These are phyloP conservation scores for Diaphora mendica DNA, from an alignment of 2,888 invertebrate species.

Conservation along the genomic window DNA sequence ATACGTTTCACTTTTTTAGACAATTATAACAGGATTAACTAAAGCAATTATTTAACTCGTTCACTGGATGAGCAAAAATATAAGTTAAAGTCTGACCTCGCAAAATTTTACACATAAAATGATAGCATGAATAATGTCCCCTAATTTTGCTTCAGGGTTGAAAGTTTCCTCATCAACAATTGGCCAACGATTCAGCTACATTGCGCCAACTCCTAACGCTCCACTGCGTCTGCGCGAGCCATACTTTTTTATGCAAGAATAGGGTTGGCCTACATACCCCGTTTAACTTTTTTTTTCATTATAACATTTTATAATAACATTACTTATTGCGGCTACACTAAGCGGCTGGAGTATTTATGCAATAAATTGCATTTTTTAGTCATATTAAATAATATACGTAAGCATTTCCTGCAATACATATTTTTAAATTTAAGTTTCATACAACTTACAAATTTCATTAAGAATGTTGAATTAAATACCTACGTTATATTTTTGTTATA, in stretches of 20 bases:
- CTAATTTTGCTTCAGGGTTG: slow-evolving; percentile 59
- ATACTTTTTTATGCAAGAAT: slow-evolving; percentile 65
- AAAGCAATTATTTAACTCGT: not conserved
- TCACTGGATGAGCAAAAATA: slow-evolving; percentile 8
- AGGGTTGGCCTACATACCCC: slow-evolving; percentile 64
- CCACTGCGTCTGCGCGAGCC: slow-evolving; percentile 53
- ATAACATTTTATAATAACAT: slow-evolving; percentile 27
- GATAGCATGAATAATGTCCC: slow-evolving; percentile 53
- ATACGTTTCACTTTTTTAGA: no score
- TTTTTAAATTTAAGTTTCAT: not conserved
- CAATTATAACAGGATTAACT: not conserved
- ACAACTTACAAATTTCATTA: not conserved
- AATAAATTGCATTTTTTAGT: not conserved
- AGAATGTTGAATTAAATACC: not conserved
- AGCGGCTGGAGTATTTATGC: not conserved
- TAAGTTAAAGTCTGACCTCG: slow-evolving; percentile 36
- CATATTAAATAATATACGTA: not conserved
- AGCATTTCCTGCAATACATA: not conserved
- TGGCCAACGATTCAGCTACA: slow-evolving; percentile 51
- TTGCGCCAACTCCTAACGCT: slow-evolving; percentile 57
- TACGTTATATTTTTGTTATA: not conserved
- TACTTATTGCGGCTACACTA: slow-evolving; percentile 6
- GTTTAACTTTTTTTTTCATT: slow-evolving; percentile 43
- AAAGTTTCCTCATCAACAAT: slow-evolving; percentile 52
- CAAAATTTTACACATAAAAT: slow-evolving; percentile 35